These are phyloP conservation scores for Drosophila atripex DNA, from an alignment of 2,888 invertebrate genomes.

Conservation along the genomic window DNA sequence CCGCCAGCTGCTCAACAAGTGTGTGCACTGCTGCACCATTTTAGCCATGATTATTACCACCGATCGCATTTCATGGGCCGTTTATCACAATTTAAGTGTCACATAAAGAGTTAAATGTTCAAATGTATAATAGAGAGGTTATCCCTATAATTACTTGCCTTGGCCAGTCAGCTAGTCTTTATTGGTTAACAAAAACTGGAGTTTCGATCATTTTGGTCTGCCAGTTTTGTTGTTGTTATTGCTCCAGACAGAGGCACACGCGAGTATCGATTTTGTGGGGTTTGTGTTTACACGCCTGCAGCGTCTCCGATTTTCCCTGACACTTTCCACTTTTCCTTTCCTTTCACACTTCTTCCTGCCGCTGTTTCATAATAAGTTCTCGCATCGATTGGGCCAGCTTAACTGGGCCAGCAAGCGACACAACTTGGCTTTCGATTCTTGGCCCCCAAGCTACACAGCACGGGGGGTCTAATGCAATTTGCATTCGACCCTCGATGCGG, in stretches of 20 bases:
- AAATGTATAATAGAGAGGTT: background rate
- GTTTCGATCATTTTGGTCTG: constrained; percentile 17
- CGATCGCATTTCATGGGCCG: constrained; percentile 33
- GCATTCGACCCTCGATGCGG: constrained; percentile 34
- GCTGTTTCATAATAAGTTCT: constrained; percentile 70
- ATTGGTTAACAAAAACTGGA: constrained; percentile 16
- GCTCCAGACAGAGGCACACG: constrained; percentile 27
- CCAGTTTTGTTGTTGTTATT: background rate
- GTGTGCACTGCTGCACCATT: constrained; percentile 17
- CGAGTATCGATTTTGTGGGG: constrained; percentile 46
- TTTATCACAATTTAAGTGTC: constrained; percentile 37
- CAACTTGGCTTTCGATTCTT: background rate
- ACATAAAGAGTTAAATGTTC: constrained; percentile 31
- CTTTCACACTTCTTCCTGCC: constrained; percentile 32
- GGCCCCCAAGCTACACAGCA: background rate
- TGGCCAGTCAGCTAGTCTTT: constrained; percentile 4
- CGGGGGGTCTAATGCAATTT: constrained; percentile 31
- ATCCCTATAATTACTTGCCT: constrained; percentile 22
- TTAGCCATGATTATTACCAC: constrained; percentile 14
- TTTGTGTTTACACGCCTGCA: constrained; percentile 37
- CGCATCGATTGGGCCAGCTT: constrained; percentile 62
- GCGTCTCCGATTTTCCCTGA: constrained; percentile 24
- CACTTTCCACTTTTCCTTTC: constrained; percentile 30
- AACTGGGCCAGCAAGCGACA: constrained; percentile 49
- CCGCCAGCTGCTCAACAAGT: constrained; percentile 39